Evolutionary conservation across 2,888 invertebrate genomes (phyloP), one percentile per base, ranked within the genome.

Genomic region (Pyrrhia umbra): DNA sequence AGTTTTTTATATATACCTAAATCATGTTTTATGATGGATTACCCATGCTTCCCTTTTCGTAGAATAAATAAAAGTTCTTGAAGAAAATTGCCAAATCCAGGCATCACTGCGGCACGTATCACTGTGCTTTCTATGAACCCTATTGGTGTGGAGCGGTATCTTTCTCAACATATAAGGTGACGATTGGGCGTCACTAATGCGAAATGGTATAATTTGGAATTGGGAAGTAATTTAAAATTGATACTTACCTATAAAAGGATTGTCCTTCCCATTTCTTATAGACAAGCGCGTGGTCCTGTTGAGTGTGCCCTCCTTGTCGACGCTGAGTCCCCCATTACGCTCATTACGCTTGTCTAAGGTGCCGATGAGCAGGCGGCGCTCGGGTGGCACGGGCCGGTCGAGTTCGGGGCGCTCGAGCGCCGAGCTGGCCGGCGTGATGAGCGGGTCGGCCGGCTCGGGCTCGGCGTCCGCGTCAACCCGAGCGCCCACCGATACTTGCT

Each of bases 401-500:
- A 88, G 80, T 58, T 91, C 92, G 0, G 89, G 80, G 39, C 92
- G 83, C 65, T 90, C 91, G 50, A 93, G 90, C 10, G 90, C 91
- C 8, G 95, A 94, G 71, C 89, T 95, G 62, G 95, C 95, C 2
- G 95, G 95, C n/a, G 95, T 95, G 85, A 95, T 95, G 75, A 95
- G 94, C 2, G 95, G 95, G 77, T 95, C 95, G 6, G 95, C 95
- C 5, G 95, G 92, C 79, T 95, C 94, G 0, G 95, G 92, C 79
- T 93, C 92, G 50, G 91, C 85, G 61, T 94, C 93, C 6, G 87
- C 88, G 62, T 97, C 97, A 75, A 96, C 95, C 76, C 96, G 95
- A 51, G 96, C 93, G 59, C 96, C 95, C 79, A 96, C 96, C 82
- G 96, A 96, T 88, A 96, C 96, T 95, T 98, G 97, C 95, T 98